These are phyloP conservation scores for Neria commutata DNA, from an alignment of 2,888 invertebrate species.

Conservation along the genomic window DNA sequence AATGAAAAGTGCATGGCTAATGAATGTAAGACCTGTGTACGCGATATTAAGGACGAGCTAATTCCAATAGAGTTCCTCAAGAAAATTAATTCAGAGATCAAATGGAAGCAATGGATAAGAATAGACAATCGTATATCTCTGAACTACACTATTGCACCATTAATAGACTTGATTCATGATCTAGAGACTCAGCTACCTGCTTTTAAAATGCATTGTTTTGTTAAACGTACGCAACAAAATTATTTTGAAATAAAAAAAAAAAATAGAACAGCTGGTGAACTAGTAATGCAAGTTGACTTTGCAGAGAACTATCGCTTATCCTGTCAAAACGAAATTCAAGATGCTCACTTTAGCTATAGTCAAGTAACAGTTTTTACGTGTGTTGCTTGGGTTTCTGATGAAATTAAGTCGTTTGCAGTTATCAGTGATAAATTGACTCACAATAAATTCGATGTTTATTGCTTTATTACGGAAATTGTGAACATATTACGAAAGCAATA, in stretches of 20 bases:
- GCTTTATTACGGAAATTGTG: not conserved
- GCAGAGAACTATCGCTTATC: not conserved
- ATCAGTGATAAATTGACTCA: not conserved
- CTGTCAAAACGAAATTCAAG: not conserved
- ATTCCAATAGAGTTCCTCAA: too few species aligned
- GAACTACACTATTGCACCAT: not conserved
- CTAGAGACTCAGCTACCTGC: not conserved
- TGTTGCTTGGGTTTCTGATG: not conserved
- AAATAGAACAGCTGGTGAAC: not conserved
- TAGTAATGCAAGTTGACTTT: not conserved
- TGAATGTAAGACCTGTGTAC: too few species aligned
- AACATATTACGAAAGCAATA: not conserved
- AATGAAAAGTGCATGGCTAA: too few species aligned
- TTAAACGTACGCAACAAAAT: not conserved
- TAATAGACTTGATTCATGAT: not conserved
- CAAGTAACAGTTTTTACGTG: not conserved
- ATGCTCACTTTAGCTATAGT: not conserved
- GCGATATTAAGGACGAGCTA: too few species aligned
- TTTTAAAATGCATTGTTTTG: not conserved
- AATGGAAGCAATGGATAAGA: not conserved
- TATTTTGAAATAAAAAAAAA: not conserved
- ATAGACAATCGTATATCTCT: not conserved
- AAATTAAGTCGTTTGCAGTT: not conserved
- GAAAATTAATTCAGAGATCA: not conserved
- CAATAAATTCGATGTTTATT: not conserved